Conservation (phyloP, 2,113 vertebrate genomes). For the Chiloscyllium plagiosum region DNA sequence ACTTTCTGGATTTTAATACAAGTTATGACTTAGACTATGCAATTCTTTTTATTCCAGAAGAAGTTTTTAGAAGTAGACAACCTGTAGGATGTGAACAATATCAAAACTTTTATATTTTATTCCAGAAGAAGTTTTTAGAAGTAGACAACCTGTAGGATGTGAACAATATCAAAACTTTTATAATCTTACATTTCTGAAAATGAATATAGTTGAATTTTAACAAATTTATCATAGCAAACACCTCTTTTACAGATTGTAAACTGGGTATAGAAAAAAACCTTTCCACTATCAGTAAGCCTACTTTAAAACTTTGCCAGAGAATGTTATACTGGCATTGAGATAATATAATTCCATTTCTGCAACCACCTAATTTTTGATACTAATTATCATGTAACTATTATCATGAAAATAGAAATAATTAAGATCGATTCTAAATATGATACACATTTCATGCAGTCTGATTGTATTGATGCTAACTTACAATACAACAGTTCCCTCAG, state of each 20-base stretch:
- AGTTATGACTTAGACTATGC: slow-evolving; percentile 26
- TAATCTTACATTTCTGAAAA: not conserved
- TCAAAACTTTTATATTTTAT: slow-evolving; percentile 1
- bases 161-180: not conserved
- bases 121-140: no score
- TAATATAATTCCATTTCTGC: not conserved
- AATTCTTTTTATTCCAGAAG: slow-evolving; percentile 28
- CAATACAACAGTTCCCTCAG: not conserved
- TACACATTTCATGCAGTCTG: not conserved
- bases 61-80: slow-evolving; percentile 19
- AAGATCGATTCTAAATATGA: not conserved
- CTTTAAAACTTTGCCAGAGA: not conserved
- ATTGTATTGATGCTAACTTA: not conserved
- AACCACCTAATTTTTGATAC: not conserved
- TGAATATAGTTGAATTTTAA: not conserved
- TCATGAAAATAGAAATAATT: not conserved
- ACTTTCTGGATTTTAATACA: slow-evolving; percentile 24
- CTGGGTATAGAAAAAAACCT: not conserved
- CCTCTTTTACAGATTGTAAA: not conserved
- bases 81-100: not conserved
- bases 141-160: not conserved
- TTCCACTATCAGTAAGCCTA: not conserved
- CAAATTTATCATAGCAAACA: not conserved
- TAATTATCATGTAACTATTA: not conserved
- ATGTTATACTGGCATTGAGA: not conserved